Evolutionary conservation across 2,113 vertebrate genomes (phyloP).

Genomic region (Tamias sibiricus): DNA sequence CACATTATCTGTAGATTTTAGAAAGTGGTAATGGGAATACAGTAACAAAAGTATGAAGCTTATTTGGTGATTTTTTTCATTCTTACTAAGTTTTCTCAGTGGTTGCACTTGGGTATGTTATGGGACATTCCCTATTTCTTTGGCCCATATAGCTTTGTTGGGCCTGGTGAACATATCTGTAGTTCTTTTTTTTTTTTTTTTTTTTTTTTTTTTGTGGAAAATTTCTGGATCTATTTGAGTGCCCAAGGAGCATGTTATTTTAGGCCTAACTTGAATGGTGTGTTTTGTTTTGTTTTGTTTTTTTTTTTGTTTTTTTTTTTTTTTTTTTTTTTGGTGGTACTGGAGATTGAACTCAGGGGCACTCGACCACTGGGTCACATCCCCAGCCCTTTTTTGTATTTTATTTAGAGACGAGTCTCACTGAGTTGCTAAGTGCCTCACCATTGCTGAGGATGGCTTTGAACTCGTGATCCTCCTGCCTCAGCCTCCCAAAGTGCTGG

Average conservation of each 20-base stretch:
- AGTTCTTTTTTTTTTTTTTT: not conserved
- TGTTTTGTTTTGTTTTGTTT: no score
- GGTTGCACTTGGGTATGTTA: not conserved
- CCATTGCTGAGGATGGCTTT: no score
- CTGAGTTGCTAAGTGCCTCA: no score
- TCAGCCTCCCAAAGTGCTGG: no score
- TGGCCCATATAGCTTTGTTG: not conserved
- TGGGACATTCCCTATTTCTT: not conserved
- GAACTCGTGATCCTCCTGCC: no score
- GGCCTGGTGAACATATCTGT: not conserved
- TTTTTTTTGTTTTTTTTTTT: no score
- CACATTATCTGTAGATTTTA: not conserved
- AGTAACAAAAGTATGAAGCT: not conserved
- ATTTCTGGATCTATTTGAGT: not conserved
- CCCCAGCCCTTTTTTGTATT: no score
- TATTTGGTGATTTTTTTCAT: not conserved
- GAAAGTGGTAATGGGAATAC: not conserved
- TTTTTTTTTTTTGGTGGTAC: no score
- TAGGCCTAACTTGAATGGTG: no score
- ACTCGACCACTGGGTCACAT: no score
- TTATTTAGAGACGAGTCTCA: no score
- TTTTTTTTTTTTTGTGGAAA: not conserved
- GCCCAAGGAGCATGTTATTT: not conserved
- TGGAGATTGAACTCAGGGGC: no score
- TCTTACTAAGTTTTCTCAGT: not conserved